Base-by-base conservation (phyloP, 2,113 vertebrate genomes). In the Hyperoodon ampullatus region DNA sequence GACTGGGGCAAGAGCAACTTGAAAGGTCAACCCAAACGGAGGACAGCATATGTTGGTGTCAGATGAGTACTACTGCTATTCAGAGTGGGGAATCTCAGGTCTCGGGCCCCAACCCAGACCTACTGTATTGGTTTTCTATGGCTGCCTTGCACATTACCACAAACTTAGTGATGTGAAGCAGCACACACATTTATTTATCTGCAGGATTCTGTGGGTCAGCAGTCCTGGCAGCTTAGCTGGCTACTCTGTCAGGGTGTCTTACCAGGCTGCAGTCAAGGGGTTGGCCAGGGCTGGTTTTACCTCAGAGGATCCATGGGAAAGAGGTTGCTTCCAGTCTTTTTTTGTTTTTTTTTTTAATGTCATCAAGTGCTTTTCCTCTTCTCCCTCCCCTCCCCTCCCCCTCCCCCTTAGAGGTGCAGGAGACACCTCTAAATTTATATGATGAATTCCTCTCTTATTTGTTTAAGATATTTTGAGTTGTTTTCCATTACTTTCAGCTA, bases 401-500 rank as follows among this genome's bases (percentile, higher is more conserved):
- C 0, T 14, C 13, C 47, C 47, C 47, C 71, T 86, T 85, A 77
- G 88, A 50, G 39, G 95, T 92, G 26, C 55, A 5, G 55, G 50
- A 23, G 26, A 23, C 26, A 23, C 12, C 44, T 94, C 42, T 80
- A 60, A 81, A 70, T 63, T 70, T 70, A 8, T 72, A 5, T 90
- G 78, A 10, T 33, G 75, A 63, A 50, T 58, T 70, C 33, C 19
- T 0, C 47, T 61, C 33, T 91, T 81, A 94, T 94, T 87, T 77
- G 55, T 87, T 95, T 74, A 92, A 70, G 61, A 24, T 83, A 58
- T 92, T 97, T 83, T 58, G 68, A 88, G 75, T 96, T 93, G 33
- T 72, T 96, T 93, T 88, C n/a, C 92, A 3, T 96, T 74, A 42
- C 71, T 96, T 97, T 96, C n/a, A 90, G 65, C 15, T 61, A 82